Conservation (phyloP, 2,888 invertebrate genomes). For the Apotomis betuletana region DNA sequence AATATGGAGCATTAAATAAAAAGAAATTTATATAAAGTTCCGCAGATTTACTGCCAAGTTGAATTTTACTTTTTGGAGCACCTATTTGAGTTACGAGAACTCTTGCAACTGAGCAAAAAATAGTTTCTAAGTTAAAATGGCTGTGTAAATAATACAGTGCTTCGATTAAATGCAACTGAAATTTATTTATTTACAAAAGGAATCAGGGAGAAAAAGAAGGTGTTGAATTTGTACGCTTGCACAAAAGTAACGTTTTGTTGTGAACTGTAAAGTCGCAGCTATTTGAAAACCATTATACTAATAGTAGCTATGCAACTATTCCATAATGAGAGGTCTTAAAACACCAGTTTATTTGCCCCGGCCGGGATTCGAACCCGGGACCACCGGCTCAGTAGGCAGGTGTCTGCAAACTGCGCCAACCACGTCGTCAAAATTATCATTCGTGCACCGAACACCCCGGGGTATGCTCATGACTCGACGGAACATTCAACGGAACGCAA, state of each 20-base stretch:
- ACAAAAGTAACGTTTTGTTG: neutral
- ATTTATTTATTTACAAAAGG: neutral
- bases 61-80: conserved; percentile 15
- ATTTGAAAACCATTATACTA: neutral
- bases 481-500: too few relatives aligned
- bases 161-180: conserved; percentile 7
- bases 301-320: too few relatives aligned
- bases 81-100: conserved; percentile 18
- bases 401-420: too few relatives aligned
- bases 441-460: too few relatives aligned
- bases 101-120: conserved; percentile 17
- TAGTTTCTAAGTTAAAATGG: conserved; percentile 16
- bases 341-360: too few relatives aligned
- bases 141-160: conserved; percentile 20
- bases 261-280: neutral
- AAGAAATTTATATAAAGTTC: conserved; percentile 26
- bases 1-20: conserved; percentile 25
- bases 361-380: too few relatives aligned
- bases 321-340: too few relatives aligned
- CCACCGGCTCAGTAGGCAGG: too few relatives aligned
- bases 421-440: too few relatives aligned
- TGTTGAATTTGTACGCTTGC: neutral
- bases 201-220: neutral
- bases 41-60: conserved; percentile 10
- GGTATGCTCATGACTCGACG: too few relatives aligned